These are phyloP conservation scores for Oreochromis aureus DNA, from an alignment of 2,113 vertebrate species.

Conservation along the genomic window DNA sequence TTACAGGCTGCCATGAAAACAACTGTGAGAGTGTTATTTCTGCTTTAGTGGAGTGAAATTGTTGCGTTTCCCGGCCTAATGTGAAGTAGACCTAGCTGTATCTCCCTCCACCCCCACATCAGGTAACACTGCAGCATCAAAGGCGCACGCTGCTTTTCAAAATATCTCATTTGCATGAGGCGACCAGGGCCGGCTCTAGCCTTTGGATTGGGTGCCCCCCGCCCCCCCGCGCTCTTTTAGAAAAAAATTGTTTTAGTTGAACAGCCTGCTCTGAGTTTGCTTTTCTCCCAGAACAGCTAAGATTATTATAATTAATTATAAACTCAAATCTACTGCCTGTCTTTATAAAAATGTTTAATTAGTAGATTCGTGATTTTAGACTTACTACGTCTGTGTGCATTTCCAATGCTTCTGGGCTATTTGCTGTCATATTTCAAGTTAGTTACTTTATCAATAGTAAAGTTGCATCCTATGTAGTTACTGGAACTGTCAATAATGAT, in stretches of 20 bases:
- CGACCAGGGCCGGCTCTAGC: neutral
- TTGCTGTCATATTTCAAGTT: neutral
- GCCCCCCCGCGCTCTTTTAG: neutral
- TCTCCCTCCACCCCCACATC: neutral
- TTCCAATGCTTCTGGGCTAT: neutral
- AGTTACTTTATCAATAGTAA: neutral
- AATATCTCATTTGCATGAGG: conserved; percentile 11
- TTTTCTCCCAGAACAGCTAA: neutral
- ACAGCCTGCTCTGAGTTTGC: neutral
- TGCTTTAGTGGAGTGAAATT: neutral
- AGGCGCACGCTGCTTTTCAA: conserved; percentile 39
- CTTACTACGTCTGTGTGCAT: neutral
- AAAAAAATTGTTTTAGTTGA: neutral
- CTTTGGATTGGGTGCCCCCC: neutral
- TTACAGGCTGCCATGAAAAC: neutral
- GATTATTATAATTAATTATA: neutral
- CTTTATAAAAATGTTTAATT: neutral
- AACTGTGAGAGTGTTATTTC: neutral
- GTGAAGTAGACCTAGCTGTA: neutral
- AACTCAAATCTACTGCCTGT: neutral
- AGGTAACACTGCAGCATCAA: conserved; percentile 27
- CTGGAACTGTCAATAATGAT: neutral
- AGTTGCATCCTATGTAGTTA: neutral
- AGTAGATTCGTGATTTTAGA: neutral
- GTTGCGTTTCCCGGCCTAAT: neutral